These are phyloP conservation scores for Coryphaenoides rupestris DNA, from an alignment of 2,113 vertebrate genomes.

Conservation along the genomic window DNA sequence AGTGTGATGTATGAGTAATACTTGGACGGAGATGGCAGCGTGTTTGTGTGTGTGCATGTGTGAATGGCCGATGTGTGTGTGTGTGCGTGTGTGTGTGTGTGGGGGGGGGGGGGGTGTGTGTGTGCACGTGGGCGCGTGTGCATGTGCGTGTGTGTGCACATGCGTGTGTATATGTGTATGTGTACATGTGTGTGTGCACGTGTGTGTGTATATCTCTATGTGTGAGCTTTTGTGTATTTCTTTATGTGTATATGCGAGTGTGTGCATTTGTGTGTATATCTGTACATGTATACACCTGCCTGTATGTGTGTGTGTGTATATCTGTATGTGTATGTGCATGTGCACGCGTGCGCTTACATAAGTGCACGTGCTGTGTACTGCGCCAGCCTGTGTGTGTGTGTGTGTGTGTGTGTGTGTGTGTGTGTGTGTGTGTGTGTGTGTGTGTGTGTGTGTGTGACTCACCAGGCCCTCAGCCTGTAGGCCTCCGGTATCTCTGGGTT, in stretches of 20 bases:
- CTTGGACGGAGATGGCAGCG: no score
- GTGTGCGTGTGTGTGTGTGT: neutral
- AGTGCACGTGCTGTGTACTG: no score
- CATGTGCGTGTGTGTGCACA: neutral
- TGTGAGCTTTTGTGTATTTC: neutral
- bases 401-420: neutral
- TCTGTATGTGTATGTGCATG: no score
- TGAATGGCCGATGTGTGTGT: neutral
- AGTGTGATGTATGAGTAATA: no score
- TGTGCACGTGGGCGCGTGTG: constrained; percentile 1
- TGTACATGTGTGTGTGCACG: neutral
- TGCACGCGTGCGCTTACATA: no score
- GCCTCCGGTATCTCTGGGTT: constrained; percentile 91
- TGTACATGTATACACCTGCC: no score
- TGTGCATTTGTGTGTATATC: neutral
- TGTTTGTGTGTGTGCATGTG: neutral
- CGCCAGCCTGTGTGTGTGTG: neutral
- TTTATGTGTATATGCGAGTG: neutral
- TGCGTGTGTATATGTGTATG: neutral
- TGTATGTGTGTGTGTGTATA: no score
- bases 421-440: neutral
- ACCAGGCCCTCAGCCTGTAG: constrained; percentile 88
- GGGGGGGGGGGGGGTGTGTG: no score
- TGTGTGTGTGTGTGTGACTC: constrained; percentile 45
- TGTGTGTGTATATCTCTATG: neutral